Conservation (phyloP, 2,888 invertebrate genomes). For the Drosophila putrida region DNA sequence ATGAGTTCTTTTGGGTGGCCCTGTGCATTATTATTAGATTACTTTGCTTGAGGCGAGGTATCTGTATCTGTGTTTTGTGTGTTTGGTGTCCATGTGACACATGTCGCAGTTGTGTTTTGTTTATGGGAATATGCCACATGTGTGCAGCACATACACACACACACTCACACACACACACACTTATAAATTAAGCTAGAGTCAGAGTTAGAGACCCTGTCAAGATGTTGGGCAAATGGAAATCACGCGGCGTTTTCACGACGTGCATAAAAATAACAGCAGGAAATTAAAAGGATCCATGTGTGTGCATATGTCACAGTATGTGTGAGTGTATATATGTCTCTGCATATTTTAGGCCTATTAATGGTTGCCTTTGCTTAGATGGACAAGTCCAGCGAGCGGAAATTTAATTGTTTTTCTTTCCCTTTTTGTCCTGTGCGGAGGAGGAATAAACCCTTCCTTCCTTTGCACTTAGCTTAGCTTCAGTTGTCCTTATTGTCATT, state of each 20-base stretch:
- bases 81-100: conserved; percentile 39
- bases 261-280: conserved; percentile 78
- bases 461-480: conserved; percentile 9
- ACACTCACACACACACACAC: conserved; percentile 1
- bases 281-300: conserved; percentile 76
- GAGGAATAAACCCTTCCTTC: conserved; percentile 14
- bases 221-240: conserved; percentile 69
- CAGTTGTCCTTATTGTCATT: conserved; percentile 1
- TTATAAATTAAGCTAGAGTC: conserved; percentile 14
- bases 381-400: conserved; percentile 57
- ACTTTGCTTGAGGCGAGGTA: conserved; percentile 37
- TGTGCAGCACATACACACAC: conserved; percentile 44
- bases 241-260: conserved; percentile 67
- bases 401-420: conserved; percentile 68
- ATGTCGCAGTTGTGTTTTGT: conserved; percentile 51
- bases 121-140: conserved; percentile 73
- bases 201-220: conserved; percentile 23
- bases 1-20: conserved; percentile 45
- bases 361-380: conserved; percentile 28
- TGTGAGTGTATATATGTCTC: conserved; percentile 9
- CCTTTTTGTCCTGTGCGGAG: conserved; percentile 3
- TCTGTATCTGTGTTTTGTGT: conserved; percentile 1
- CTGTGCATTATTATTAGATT: conserved; percentile 63
- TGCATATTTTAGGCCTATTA: conserved; percentile 53
- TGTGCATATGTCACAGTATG: conserved; percentile 18